Base-by-base conservation (phyloP, 2,888 invertebrate species). In the Agonopterix subpropinquella region DNA sequence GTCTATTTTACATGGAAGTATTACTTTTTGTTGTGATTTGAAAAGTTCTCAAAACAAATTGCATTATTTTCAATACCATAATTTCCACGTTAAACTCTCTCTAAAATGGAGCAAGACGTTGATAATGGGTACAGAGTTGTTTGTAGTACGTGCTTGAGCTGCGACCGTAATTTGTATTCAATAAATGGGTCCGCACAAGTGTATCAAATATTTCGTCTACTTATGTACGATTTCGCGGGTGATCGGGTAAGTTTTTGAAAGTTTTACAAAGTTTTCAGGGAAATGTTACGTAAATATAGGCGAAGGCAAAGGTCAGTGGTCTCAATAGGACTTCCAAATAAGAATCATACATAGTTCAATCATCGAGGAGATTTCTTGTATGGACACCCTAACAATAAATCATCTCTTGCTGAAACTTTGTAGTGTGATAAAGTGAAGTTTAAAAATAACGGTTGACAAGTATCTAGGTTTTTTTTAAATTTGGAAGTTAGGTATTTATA, bases 1-100 rank as follows among this genome's bases (percentile, higher is more conserved):
- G 87, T 84, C 84, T 83, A 87, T 84, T 87, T 86, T 85, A 87
- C 83, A 87, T 87, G 86, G 87, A 76, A 86, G 87, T 85, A 77
- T 88, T 80, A 83, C 82, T 85, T 86, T 83, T 86, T 88, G 86
- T 86, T 86, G 70, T 86, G 85, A 71, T 83, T 77, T 75, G 67
- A 73, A 74, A 76, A 69, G 56, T 65, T 64, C 61, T 71, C 68
- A 64, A 60, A 73, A 71, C 67, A 53, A 58, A 52, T 61, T 59
- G 56, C 52, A 55, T 56, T 42, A 43, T 53, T 51, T 43, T 44
- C 47, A 43, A 51, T 53, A 53, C 52, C 52, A 49, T 53, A 53
- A 57, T 52, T 53, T 59, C 54, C 49, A 51, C 11, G 18, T 42
- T 11, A 11, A 11, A 8, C 11, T 0, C 11, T 42, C 42, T 13